Evolutionary conservation across 2,888 invertebrate genomes (phyloP), one percentile per base, ranked within the genome.

Genomic region (Loripinus fragilis): DNA sequence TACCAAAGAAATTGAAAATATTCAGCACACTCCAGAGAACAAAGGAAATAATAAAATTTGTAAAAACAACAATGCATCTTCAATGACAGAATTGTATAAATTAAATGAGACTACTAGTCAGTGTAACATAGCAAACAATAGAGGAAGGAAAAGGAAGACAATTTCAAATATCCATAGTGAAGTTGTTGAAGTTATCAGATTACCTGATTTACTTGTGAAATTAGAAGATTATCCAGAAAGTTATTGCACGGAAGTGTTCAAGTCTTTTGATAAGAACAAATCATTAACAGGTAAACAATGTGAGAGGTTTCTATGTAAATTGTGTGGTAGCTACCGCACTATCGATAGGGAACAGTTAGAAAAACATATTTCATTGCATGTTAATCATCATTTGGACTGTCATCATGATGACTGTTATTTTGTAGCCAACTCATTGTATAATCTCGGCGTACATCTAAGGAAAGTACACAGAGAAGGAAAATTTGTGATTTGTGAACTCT

Each of bases 321-420:
- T 69, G 45, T 74, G 74, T 64, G n/a, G 69, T 12, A n/a, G 10
- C 7, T 74, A 33, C 41, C 23, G 74, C 23, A 74, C 74, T 2
- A 64, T 60, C 33, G 28, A 28, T n/a, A 48, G 45, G 17, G 17
- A 12, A 23, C 42, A 55, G n/a, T 42, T 74, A 35, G 74, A 74
- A 48, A 69, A 42, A 15, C 74, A 74, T 33, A 35, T 76, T 28
- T 70, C 66, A 55, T 17, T 30, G 17, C 76, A 76, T 66, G 66
- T 76, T 5, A 76, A 76, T 71, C 60, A 50, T 20, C 41, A 71
- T 17, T 28, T 60, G 23, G 20, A 30, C 5, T 60, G 60, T 23
- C 30, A 33, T 17, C 55, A 55, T 28, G n/a, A n/a, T n/a, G 7
- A 10, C 15, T 60, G 60, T 60, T 17, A 33, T 33, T 33, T 3